A percentile compares a stretch with the other conserved stretches of the same genome.
These are phyloP conservation scores for Bettongia penicillata DNA, from an alignment of 2,113 vertebrate genomes.

Conservation along the genomic window DNA sequence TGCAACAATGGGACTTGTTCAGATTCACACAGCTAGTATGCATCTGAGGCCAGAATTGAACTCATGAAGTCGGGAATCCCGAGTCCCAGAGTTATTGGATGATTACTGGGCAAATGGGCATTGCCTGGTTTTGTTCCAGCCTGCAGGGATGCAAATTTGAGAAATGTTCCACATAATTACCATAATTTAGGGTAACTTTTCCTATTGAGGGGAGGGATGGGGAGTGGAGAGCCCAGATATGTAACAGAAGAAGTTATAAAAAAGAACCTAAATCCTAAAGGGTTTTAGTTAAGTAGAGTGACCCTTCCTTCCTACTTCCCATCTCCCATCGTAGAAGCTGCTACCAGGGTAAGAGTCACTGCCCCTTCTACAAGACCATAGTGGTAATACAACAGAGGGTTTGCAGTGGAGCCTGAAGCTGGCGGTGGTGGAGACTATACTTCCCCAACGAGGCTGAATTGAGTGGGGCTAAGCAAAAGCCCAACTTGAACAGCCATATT, in stretches of 20 bases:
- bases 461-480: background rate
- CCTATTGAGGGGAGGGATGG: background rate
- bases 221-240: background rate
- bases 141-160: background rate
- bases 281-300: background rate
- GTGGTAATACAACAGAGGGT: background rate
- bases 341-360: background rate
- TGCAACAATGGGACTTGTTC: no score
- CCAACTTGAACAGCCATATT: background rate
- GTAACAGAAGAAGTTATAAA: background rate
- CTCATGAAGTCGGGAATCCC: background rate
- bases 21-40: no score
- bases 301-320: background rate
- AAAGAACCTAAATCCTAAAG: background rate
- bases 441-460: background rate
- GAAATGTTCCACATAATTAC: background rate
- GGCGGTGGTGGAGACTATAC: background rate
- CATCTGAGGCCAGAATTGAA: no score
- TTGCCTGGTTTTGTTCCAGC: background rate
- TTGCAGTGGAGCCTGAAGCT: background rate
- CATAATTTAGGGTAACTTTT: background rate
- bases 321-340: background rate
- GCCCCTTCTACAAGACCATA: background rate
- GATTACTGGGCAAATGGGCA: background rate
- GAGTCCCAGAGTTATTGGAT: background rate